Base-by-base conservation (phyloP, 2,888 invertebrate species). In the Isoperla grammatica region DNA sequence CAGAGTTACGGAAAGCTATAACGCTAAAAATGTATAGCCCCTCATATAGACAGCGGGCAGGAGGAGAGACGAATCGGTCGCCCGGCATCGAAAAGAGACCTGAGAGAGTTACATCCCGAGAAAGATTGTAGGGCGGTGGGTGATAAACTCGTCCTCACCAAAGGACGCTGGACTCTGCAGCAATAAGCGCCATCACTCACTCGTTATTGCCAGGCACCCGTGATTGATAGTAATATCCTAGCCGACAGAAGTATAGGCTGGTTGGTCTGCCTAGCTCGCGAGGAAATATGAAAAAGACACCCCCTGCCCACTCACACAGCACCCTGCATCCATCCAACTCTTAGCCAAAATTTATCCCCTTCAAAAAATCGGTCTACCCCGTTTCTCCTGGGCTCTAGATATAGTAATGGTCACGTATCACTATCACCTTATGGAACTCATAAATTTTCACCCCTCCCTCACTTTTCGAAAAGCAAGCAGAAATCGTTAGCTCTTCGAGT, bases 381-480 rank as follows among this genome's bases (percentile, higher is more conserved):
- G 53, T 53, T 53, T 53, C 22, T 53, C 53, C 39, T 53, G 35
- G 50, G 56, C 35, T 46, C 50, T 12, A 17, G 56, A 56, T 60
- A 49, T 60, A 60, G 67, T 67, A 67, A 68, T 67, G 69, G 69
- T 68, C 69, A 70, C 70, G 70, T 70, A 68, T 69, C 66, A 67
- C 65, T 67, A 68, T 69, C 69, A 68, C 67, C 68, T 68, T 67
- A 67, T 65, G 67, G 65, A 68, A 68, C 67, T 68, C 69, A 68
- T 69, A 71, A 71, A 69, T 69, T 69, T 60, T 61, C 54, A 57
- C 64, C 43, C 22, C 59, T 48, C 37, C 55, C 17, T 55, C 56
- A 42, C 54, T 45, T 53, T 39, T 23, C 12, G 39, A 60, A 59
- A 59, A 46, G 55, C 54, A 56, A 23, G 59, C 48, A 55, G 45